Conservation (phyloP, 1,140 invertebrate species). For the Hylaeus anthracinus region DNA sequence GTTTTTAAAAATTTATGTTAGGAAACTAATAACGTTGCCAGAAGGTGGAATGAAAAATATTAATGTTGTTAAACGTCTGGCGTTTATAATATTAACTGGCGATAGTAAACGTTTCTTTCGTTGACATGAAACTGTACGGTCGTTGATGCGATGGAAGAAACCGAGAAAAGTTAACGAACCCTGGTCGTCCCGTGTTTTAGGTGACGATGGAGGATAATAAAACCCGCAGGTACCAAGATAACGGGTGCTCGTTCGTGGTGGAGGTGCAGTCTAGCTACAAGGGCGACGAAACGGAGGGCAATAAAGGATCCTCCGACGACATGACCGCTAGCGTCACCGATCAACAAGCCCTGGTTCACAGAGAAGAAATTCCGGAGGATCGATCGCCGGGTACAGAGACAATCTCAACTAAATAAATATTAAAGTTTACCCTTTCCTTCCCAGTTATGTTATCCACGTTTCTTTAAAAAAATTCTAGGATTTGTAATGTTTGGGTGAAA, state of each 20-base stretch:
- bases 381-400: conserved; percentile 65
- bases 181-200: conserved; percentile 58
- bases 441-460: too few species aligned
- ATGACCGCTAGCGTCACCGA: conserved; percentile 74
- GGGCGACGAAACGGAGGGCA: conserved; percentile 65
- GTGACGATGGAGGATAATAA: conserved; percentile 76
- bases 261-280: conserved; percentile 82
- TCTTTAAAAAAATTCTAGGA: too few species aligned
- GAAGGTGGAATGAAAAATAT: too few species aligned
- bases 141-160: not conserved
- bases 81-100: not conserved
- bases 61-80: not conserved
- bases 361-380: conserved; percentile 75
- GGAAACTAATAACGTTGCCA: too few species aligned
- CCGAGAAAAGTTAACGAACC: conserved; percentile 10
- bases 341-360: conserved; percentile 82
- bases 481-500: too few species aligned
- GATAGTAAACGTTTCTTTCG: conserved; percentile 6
- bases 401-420: not conserved
- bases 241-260: conserved; percentile 89
- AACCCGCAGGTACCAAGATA: conserved; percentile 79
- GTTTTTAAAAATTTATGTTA: too few species aligned
- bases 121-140: not conserved
- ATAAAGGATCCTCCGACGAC: conserved; percentile 69
- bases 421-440: too few species aligned